Percentiles rank a stretch among this genome's conserved stretches.
Conservation (phyloP, 2,113 vertebrate genomes). For the Pagrus major region DNA sequence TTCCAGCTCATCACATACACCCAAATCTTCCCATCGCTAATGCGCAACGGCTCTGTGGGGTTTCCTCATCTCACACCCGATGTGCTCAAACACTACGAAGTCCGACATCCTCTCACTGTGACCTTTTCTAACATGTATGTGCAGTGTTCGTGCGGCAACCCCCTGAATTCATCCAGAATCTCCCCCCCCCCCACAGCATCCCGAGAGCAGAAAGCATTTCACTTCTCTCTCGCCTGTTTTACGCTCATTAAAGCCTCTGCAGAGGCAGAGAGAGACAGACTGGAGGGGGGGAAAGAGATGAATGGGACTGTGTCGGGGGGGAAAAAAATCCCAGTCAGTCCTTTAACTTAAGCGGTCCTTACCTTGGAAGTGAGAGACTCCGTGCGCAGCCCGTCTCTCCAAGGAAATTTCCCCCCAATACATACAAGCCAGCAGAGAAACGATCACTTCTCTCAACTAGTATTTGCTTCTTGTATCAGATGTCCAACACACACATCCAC, state of each 20-base stretch:
- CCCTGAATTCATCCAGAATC: conserved; percentile 16
- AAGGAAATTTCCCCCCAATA: conserved; percentile 39
- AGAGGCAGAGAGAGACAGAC: background rate
- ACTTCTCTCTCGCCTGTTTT: conserved; percentile 15
- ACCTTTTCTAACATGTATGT: background rate
- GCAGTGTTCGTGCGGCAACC: background rate
- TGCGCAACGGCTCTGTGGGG: conserved; percentile 36
- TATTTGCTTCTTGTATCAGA: conserved; percentile 45
- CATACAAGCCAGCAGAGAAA: conserved; percentile 54
- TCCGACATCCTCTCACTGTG: background rate
- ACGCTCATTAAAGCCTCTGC: conserved; percentile 18
- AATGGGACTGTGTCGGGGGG: conserved; percentile 4
- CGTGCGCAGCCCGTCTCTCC: conserved; percentile 56
- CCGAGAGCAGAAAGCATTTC: conserved; percentile 22
- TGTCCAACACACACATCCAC: conserved; percentile 76
- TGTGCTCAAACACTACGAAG: conserved; percentile 1
- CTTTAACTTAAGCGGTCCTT: conserved; percentile 49
- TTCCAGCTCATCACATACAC: conserved; percentile 20
- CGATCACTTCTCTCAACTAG: conserved; percentile 45
- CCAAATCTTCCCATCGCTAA: background rate
- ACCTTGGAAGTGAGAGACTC: conserved; percentile 61
- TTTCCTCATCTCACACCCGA: background rate
- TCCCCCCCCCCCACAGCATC: conserved; percentile 43
- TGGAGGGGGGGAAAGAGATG: background rate
- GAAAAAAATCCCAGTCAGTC: background rate